A percentile compares a stretch with the other conserved stretches of the same genome.
Evolutionary conservation across 2,888 invertebrate species (phyloP).

Genomic region (Cosmia pyralina): DNA sequence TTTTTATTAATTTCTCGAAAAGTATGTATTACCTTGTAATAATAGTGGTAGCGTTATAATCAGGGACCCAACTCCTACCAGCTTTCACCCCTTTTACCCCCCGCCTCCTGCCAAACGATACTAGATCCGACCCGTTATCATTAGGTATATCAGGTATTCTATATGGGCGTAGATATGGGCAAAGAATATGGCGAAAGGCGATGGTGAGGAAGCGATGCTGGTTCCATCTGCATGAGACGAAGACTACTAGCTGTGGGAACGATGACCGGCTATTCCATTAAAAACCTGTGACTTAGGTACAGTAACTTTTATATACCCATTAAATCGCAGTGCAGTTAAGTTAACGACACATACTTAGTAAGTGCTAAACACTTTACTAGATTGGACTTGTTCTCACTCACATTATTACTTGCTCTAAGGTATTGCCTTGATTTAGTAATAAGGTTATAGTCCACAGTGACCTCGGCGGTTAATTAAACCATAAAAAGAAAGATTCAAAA

Average conservation of each 20-base stretch:
- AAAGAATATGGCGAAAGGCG: no score
- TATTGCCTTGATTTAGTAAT: slow-evolving; percentile 30
- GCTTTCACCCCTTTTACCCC: no score
- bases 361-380: no score
- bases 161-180: no score
- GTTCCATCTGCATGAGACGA: background rate
- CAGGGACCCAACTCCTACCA: no score
- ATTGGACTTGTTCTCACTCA: no score
- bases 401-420: background rate
- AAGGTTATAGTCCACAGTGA: background rate
- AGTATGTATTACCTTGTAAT: no score
- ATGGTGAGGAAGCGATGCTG: background rate
- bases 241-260: background rate
- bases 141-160: no score
- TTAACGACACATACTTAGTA: slow-evolving; percentile 8
- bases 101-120: no score
- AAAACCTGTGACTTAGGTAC: background rate
- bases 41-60: no score
- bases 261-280: background rate
- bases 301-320: background rate
- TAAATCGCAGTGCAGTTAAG: slow-evolving; percentile 16
- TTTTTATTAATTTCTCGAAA: no score
- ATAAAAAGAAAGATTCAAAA: background rate
- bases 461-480: background rate
- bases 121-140: no score